These are phyloP conservation scores for Drosophila vallismaia DNA, from an alignment of 2,888 invertebrate genomes.

Conservation along the genomic window DNA sequence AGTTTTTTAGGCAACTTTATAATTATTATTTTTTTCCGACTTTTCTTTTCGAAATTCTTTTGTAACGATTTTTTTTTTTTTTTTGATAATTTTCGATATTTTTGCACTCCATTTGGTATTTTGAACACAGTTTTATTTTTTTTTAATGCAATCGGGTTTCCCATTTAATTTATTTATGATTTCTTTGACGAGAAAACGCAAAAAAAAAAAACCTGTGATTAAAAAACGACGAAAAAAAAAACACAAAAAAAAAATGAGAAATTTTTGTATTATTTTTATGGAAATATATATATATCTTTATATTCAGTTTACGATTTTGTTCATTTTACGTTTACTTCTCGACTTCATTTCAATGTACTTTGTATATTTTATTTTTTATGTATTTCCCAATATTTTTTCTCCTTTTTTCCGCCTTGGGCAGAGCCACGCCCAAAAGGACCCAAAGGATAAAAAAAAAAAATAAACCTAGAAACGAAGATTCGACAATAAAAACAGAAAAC, in stretches of 20 bases:
- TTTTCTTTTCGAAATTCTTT: neutral
- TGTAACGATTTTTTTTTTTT: neutral
- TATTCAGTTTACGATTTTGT: slow-evolving; percentile 46
- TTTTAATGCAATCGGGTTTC: slow-evolving; percentile 49
- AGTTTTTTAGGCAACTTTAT: slow-evolving; percentile 34
- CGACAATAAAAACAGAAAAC: slow-evolving; percentile 59
- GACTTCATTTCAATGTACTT: slow-evolving; percentile 45
- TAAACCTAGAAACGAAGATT: slow-evolving; percentile 37
- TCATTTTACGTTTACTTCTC: slow-evolving; percentile 41
- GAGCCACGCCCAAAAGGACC: slow-evolving; percentile 21
- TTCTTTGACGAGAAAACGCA: slow-evolving; percentile 40
- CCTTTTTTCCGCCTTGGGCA: slow-evolving; percentile 33
- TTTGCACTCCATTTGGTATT: slow-evolving; percentile 52
- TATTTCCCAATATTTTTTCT: slow-evolving; percentile 31
- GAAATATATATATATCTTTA: slow-evolving; percentile 33
- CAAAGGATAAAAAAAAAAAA: slow-evolving; percentile 23
- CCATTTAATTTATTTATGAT: slow-evolving; percentile 48
- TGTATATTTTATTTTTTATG: slow-evolving; percentile 43
- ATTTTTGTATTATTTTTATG: slow-evolving; percentile 59
- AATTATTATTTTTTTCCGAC: slow-evolving; percentile 30
- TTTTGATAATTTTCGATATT: slow-evolving; percentile 4
- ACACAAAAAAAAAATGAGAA: slow-evolving; percentile 19
- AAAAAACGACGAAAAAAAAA: slow-evolving; percentile 33
- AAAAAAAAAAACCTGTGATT: slow-evolving; percentile 64
- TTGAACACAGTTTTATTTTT: slow-evolving; percentile 71